Evolutionary conservation across 2,113 vertebrate species (phyloP), one percentile per base, ranked within the genome.

Genomic region (Heliornis fulica): DNA sequence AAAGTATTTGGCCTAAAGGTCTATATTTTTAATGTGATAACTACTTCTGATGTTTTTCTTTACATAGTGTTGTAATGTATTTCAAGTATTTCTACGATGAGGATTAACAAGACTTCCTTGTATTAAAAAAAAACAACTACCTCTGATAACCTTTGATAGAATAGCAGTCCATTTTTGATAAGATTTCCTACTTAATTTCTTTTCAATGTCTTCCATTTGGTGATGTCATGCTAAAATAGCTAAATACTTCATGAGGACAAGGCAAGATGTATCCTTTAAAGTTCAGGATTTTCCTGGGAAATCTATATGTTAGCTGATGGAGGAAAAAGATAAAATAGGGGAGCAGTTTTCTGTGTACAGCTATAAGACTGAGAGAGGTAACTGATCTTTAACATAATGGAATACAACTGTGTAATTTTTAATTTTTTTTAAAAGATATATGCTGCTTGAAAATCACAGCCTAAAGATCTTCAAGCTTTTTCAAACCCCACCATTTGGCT

Each of bases 11-110:
- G 43, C 74, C 45, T 56, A 29, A 70, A 91, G 13, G 87, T 13
- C 83, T 63, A 19, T 87, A 82, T 91, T 93, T 96, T 96, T 88
- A 86, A 91, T 15, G 15, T 77, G 75, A 43, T 70, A 97, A 86
- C 32, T 87, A 56, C 29, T 76, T 83, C 46, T 77, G 31, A 50
- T 41, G 21, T 18, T 92, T 89, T 83, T 43, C 69, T 68, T 92
- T 74, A 59, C 6, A 29, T 4, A n/a, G 17, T 53, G 26, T 34
- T 91, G 51, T 10, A 72, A 61, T 29, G 25, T 13, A 81, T 88
- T 93, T 84, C 50, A 86, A 76, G 59, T 41, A 66, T 25, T 38
- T 86, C 45, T 29, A 65, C 10, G 34, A 69, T 40, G 4, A 88
- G 1, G 7, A 70, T 65, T 61, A 74, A 74, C 16, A 70, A 17